These are phyloP conservation scores for Rhyacophila evoluta DNA, from an alignment of 2,888 invertebrate genomes.

Conservation along the genomic window DNA sequence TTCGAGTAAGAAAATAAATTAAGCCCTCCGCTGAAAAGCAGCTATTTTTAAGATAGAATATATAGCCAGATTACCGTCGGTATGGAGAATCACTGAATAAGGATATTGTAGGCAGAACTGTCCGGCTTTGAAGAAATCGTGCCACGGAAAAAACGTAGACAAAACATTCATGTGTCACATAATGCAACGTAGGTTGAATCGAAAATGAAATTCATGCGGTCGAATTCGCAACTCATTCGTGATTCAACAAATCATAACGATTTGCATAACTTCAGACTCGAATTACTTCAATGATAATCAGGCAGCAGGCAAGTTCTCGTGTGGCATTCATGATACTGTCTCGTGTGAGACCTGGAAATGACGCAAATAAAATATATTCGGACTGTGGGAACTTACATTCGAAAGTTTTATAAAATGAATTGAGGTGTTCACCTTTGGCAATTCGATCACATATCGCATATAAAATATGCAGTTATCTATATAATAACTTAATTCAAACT, in stretches of 20 bases:
- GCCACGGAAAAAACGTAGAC: too few relatives aligned
- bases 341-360: neutral
- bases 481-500: too few relatives aligned
- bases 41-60: too few relatives aligned
- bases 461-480: too few relatives aligned
- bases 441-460: too few relatives aligned
- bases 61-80: too few relatives aligned
- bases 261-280: neutral
- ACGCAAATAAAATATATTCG: neutral
- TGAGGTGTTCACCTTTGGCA: neutral
- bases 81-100: too few relatives aligned
- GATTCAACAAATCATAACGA: conserved; percentile 1
- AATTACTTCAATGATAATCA: neutral
- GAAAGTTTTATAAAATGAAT: too few relatives aligned
- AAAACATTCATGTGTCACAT: neutral
- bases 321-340: neutral
- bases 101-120: too few relatives aligned
- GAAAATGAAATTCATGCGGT: neutral
- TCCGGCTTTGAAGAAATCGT: too few relatives aligned
- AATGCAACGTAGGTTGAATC: neutral
- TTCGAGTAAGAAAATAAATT: too few relatives aligned
- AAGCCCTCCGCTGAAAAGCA: too few relatives aligned
- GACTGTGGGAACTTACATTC: neutral
- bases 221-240: neutral
- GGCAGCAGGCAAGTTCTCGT: neutral